Evolutionary conservation across 2,797 vertebrate genomes (phyloP), one percentile per base, ranked within the genome.

Genomic region (Phylloscopus collybita): DNA sequence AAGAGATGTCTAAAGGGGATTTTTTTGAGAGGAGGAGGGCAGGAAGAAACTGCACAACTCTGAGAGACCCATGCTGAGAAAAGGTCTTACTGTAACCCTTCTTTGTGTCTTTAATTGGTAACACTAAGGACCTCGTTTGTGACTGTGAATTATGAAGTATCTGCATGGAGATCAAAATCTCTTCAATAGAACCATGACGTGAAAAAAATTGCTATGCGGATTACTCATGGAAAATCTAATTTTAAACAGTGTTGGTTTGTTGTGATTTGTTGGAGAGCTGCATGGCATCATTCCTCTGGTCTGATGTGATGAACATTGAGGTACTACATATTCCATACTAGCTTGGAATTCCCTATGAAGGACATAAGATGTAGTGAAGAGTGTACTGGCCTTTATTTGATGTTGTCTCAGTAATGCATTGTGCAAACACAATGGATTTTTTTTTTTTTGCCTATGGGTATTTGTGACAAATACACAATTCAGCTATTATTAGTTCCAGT

Each of bases 221-320:
- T 92, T 91, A 79, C 76, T 97, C 65, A 93, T 94, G 92, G 92
- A 92, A 95, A 94, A 88, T 94, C 89, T 94, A 93, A 95, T 93
- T 96, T 93, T 95, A 93, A 95, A 80, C 73, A 80, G 34, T 18
- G 59, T 53, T 92, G n/a, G 47, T 86, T 75, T 73, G 34, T 25
- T 92, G 79, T 74, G 51, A 88, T 88, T 92, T 91, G 70, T 73
- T 86, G 75, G 80, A 95, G 67, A 78, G 50, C 64, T 90, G 25
- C 20, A 49, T 1, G 8, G 51, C 62, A 86, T 84, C 0, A 0
- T 95, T 95, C 87, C 51, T 92, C 40, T 88, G 65, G 32, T 53
- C 64, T 92, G 80, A 74, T 75, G 56, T 60, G 83, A 42, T 93
- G 89, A 92, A 42, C 56, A n/a, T 1, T 57, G 62, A 89, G 67